Conservation (phyloP, 2,888 invertebrate species). For the Chaitophorus viminalis region DNA sequence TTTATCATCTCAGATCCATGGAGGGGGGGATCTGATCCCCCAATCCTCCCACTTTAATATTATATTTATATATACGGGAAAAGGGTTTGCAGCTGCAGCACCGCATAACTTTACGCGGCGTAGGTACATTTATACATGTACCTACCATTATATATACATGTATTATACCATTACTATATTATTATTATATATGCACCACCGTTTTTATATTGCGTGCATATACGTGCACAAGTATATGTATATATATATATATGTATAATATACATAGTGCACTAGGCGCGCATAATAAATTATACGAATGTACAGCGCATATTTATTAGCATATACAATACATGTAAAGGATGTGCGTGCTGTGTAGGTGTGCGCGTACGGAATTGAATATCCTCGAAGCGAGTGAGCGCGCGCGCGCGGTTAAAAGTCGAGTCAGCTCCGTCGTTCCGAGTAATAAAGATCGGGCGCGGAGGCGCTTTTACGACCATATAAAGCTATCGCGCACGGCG, state of each 20-base stretch:
- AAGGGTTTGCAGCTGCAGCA: slow-evolving; percentile 41
- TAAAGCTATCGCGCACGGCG: slow-evolving; percentile 42
- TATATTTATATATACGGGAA: not conserved
- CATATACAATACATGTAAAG: not conserved
- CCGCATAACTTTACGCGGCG: not conserved
- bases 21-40: no score
- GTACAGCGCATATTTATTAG: not conserved
- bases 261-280: not conserved
- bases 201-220: not conserved
- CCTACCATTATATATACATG: no score
- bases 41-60: not conserved
- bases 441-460: slow-evolving; percentile 36
- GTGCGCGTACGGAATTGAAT: slow-evolving; percentile 11
- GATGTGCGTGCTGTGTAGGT: not conserved
- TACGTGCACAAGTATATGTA: not conserved
- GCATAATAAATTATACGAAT: not conserved
- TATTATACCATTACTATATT: no score
- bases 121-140: no score
- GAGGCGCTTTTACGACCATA: slow-evolving; percentile 51
- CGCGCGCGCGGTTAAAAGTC: slow-evolving; percentile 48
- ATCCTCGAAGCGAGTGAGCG: no score
- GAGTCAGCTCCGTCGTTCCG: not conserved
- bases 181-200: no score
- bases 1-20: no score
- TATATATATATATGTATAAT: not conserved